These are phyloP conservation scores for Ceyx melanurus DNA, from an alignment of 2,113 vertebrate species.

Conservation along the genomic window DNA sequence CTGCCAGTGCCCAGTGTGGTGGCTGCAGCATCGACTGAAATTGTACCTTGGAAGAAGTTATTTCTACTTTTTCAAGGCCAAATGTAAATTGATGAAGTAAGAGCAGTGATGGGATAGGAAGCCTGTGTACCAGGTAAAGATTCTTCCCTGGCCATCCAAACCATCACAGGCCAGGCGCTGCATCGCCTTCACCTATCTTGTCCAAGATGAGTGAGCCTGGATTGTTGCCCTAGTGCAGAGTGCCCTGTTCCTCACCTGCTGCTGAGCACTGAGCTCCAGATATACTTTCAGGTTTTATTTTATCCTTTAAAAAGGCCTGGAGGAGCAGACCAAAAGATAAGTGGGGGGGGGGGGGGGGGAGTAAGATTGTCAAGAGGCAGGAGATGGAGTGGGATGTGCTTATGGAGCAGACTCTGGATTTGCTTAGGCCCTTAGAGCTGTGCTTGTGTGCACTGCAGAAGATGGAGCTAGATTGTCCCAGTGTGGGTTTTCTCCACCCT, in stretches of 20 bases:
- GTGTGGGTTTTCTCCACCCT: background rate
- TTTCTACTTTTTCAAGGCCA: background rate
- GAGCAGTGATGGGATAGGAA: background rate
- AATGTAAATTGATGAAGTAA: background rate
- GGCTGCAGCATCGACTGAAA: background rate
- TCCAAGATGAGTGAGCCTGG: too few species aligned
- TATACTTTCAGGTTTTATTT: background rate
- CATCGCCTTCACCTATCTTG: rapidly evolving
- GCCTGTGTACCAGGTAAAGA: too few species aligned
- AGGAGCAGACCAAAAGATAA: background rate
- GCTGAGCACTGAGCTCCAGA: background rate
- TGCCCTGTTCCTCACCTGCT: background rate
- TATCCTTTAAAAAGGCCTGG: background rate
- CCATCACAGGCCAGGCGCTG: background rate
- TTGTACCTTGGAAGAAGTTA: background rate
- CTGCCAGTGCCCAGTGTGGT: background rate
- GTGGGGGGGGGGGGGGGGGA: too few species aligned
- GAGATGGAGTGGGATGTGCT: background rate
- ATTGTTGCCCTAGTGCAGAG: background rate
- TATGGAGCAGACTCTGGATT: rapidly evolving
- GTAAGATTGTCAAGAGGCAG: background rate
- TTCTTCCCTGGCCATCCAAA: background rate
- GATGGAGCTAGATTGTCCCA: rapidly evolving
- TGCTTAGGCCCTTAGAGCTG: background rate
- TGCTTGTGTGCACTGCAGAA: background rate